Evolutionary conservation across 2,888 invertebrate species (phyloP), one percentile per base, ranked within the genome.

Genomic region (Chirona hameri): DNA sequence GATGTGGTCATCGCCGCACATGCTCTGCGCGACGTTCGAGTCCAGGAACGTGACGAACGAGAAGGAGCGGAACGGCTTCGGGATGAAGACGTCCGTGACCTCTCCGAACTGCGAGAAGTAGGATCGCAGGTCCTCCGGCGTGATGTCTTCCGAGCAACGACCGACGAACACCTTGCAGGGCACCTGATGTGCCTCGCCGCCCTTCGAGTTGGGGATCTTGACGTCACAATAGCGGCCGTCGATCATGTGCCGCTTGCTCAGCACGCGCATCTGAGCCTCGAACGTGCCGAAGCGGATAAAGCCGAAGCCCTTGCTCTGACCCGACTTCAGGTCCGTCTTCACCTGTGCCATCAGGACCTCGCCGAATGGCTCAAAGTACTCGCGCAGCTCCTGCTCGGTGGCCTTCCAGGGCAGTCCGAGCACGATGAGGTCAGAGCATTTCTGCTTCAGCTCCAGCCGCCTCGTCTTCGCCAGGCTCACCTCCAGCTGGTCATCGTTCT

Each of bases 151-250:
- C 69, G 96, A 95, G 88, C 97, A 95, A 86, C 97, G 92, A 79
- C 97, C 97, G 84, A 98, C 96, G 91, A 97, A 98, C 86, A 98
- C 95, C 90, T 97, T 96, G 88, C 95, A 94, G 81, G 94, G 94
- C 88, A 94, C 93, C 90, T 94, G 94, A 85, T 93, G 91, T 86
- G 93, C 94, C 90, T 94, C 48, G 48, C 48, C 48, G 48, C 48
- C 12, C 48, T 12, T 48, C 48, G 96, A 98, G 89, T 98, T 97
- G 52, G 99, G 99, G 87, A 99, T 95, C 89, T 98, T 96, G 3
- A 99, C 98, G 90, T 99, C 98, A 88, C 99, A 99, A 96, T 97
- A 97, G 85, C 99, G 91, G 0, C 98, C 98, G 89, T 98, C 99
- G 86, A 99, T 98, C 90, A 97, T 94, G 88, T 98, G 98, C 83